These are phyloP conservation scores for Agonum fuliginosum DNA, from an alignment of 2,888 invertebrate species.

Conservation along the genomic window DNA sequence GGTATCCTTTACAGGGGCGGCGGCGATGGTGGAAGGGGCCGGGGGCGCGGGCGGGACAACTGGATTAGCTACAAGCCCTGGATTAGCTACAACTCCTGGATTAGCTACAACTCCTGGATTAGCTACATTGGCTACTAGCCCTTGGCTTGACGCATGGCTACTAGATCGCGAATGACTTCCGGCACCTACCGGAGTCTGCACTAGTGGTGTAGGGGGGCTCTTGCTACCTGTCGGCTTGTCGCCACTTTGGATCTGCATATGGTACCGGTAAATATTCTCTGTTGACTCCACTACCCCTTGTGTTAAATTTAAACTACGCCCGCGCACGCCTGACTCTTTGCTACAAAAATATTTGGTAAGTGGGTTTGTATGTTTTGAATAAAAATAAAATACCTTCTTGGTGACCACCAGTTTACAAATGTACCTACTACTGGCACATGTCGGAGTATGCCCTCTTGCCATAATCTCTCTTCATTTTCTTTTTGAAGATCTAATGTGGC, in stretches of 20 bases:
- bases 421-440: slow-evolving; percentile 96
- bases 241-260: slow-evolving; percentile 85
- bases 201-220: slow-evolving; percentile 81
- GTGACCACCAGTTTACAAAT: slow-evolving; percentile 97
- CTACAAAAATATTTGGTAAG: slow-evolving; percentile 34
- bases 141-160: slow-evolving; percentile 73
- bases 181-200: slow-evolving; percentile 80
- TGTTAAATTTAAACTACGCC: slow-evolving; percentile 86
- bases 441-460: slow-evolving; percentile 95
- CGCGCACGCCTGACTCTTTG: slow-evolving; percentile 86
- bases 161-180: slow-evolving; percentile 79
- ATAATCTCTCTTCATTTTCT: slow-evolving; percentile 91
- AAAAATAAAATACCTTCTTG: slow-evolving; percentile 73
- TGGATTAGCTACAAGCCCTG: too few species aligned
- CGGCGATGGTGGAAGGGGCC: background rate
- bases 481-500: slow-evolving; percentile 93
- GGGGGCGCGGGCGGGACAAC: background rate
- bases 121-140: background rate
- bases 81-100: too few species aligned
- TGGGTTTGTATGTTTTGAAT: background rate
- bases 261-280: slow-evolving; percentile 86
- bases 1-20: slow-evolving; percentile 39
- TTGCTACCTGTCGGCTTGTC: slow-evolving; percentile 76
- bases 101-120: background rate
- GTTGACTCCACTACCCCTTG: slow-evolving; percentile 89